Evolutionary conservation across 92 coral and sea anemone species (phyloP).

Genomic region (Epizoanthus fatuus): DNA sequence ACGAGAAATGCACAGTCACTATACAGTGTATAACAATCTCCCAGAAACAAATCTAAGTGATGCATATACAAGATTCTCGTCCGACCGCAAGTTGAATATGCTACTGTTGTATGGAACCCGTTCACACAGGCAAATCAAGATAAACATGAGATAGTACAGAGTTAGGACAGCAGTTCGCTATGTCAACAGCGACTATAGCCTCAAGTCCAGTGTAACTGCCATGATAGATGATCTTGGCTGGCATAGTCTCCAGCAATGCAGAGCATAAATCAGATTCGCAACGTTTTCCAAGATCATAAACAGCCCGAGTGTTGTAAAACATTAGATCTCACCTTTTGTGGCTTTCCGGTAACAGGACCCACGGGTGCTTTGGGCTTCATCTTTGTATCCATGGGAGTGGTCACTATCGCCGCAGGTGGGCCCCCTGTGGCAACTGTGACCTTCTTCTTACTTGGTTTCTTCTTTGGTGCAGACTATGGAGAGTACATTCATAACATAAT

Average conservation of each 20-base stretch:
- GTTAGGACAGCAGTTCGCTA: too few relatives aligned
- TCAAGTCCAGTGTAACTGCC: too few relatives aligned
- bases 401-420: slow-evolving; percentile 7
- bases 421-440: slow-evolving; percentile 61
- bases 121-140: too few relatives aligned
- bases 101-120: too few relatives aligned
- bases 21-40: neutral
- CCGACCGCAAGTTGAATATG: too few relatives aligned
- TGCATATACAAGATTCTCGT: too few relatives aligned
- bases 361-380: neutral
- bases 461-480: slow-evolving; percentile 17
- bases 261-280: neutral
- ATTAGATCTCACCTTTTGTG: slow-evolving; percentile 16
- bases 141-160: too few relatives aligned
- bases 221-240: too few relatives aligned
- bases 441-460: slow-evolving; percentile 34
- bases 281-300: neutral
- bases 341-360: neutral
- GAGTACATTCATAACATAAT: neutral
- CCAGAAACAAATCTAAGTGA: neutral
- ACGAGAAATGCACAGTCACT: neutral
- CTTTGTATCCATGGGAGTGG: slow-evolving; percentile 9
- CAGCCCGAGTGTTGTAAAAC: neutral
- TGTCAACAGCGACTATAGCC: too few relatives aligned
- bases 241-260: neutral